phyloP scores from a whole-genome alignment of 2,113 vertebrate species.

The Brachyistius frenatus region DNA sequence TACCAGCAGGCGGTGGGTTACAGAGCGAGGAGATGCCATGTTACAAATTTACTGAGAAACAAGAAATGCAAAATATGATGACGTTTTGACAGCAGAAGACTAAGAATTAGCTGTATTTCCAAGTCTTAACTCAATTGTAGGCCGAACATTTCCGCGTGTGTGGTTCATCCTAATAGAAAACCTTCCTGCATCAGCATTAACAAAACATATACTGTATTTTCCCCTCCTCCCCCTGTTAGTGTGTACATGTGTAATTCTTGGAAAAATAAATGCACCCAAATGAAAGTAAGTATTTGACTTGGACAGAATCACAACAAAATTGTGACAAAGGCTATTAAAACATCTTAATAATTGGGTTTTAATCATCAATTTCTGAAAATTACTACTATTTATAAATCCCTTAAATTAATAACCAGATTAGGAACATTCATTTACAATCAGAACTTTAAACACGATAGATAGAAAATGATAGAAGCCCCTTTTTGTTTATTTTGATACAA shows the following conservation, averaged over 20 bases:
- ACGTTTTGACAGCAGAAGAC: conserved; percentile 1
- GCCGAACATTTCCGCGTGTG: background rate
- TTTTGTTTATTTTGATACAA: too few species aligned
- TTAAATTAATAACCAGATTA: background rate
- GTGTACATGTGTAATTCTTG: background rate
- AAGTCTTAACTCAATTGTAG: background rate
- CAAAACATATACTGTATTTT: background rate
- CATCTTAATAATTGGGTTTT: background rate
- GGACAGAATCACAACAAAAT: background rate
- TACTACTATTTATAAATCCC: background rate
- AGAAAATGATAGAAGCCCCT: background rate
- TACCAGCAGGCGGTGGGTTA: conserved; percentile 52
- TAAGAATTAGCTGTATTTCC: background rate
- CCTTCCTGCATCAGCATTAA: background rate
- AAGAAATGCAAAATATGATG: conserved; percentile 14
- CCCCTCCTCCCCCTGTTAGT: background rate
- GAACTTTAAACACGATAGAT: background rate
- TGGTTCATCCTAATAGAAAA: conserved; percentile 7
- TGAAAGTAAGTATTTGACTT: conserved; percentile 5
- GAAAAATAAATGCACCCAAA: background rate
- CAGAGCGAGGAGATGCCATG: conserved; percentile 15
- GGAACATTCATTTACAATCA: background rate
- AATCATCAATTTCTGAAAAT: background rate
- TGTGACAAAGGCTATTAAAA: background rate
- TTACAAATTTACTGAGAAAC: conserved; percentile 48